These are phyloP conservation scores for Agrochola lota DNA, from an alignment of 2,888 invertebrate genomes.

Conservation along the genomic window DNA sequence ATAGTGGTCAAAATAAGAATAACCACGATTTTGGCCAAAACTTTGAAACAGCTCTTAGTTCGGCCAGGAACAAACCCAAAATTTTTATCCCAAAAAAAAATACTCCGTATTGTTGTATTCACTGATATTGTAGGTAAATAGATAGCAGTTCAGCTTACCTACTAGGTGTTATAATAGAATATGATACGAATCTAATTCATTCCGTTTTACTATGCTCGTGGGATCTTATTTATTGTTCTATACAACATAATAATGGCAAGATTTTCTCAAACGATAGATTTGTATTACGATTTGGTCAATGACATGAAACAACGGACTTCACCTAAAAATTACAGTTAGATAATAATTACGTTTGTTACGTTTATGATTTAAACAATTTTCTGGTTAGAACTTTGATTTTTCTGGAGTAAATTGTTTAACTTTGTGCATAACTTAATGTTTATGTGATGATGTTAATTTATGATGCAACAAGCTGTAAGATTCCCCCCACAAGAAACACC, in stretches of 20 bases:
- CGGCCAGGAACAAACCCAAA: neutral
- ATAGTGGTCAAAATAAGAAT: neutral
- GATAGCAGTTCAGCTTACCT: neutral
- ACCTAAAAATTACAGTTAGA: conserved; percentile 52
- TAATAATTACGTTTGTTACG: conserved; percentile 51
- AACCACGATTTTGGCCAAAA: neutral
- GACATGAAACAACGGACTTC: conserved; percentile 51
- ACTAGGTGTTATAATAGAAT: conserved; percentile 16
- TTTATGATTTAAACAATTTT: conserved; percentile 1
- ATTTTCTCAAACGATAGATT: conserved; percentile 59
- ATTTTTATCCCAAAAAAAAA: neutral
- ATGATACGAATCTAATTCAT: conserved; percentile 38
- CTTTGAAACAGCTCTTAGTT: neutral
- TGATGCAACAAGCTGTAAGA: too few relatives aligned
- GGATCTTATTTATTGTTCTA: conserved; percentile 28
- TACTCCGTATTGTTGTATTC: neutral
- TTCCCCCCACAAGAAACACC: too few relatives aligned
- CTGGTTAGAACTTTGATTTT: too few relatives aligned
- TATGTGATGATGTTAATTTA: too few relatives aligned
- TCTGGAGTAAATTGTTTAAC: too few relatives aligned
- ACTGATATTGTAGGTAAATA: neutral
- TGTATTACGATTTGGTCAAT: conserved; percentile 48
- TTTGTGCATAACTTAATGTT: too few relatives aligned
- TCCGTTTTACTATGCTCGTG: conserved; percentile 37
- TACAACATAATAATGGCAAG: conserved; percentile 39